These are phyloP conservation scores for Vulpes ferrilata DNA, from an alignment of 2,113 vertebrate species.

Conservation along the genomic window DNA sequence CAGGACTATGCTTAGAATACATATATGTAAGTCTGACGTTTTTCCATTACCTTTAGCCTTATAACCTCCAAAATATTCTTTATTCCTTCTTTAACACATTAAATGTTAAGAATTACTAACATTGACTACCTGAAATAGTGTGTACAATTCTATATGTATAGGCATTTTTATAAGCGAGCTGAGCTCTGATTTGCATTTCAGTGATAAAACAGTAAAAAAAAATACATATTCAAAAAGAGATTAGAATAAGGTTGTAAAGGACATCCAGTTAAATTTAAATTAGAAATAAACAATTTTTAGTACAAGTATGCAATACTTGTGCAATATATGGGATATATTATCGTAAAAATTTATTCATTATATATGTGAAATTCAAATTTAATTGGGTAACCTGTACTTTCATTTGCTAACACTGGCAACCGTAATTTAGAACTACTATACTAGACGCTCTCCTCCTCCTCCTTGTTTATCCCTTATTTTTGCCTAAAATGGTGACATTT, in stretches of 20 bases:
- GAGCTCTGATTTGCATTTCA: constrained; percentile 13
- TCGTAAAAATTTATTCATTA: not conserved
- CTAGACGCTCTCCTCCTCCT: not conserved
- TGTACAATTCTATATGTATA: not conserved
- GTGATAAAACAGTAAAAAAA: not conserved
- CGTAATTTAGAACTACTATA: not conserved
- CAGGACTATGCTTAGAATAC: not conserved
- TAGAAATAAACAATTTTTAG: not conserved
- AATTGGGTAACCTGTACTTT: not conserved
- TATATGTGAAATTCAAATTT: constrained; percentile 13
- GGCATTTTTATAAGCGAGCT: not conserved
- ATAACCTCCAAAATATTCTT: not conserved
- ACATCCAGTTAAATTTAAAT: not conserved
- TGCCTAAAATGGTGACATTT: not conserved
- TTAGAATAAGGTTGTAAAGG: not conserved
- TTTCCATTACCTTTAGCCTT: not conserved
- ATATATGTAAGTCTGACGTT: not conserved
- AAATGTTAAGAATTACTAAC: not conserved
- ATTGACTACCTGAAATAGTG: not conserved
- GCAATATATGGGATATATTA: not conserved
- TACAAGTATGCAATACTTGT: not conserved
- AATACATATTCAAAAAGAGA: not conserved
- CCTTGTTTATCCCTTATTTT: not conserved
- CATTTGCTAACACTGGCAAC: not conserved
- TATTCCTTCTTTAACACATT: not conserved